Base-by-base conservation (phyloP, 1,140 invertebrate species). In the Bombus balteatus region DNA sequence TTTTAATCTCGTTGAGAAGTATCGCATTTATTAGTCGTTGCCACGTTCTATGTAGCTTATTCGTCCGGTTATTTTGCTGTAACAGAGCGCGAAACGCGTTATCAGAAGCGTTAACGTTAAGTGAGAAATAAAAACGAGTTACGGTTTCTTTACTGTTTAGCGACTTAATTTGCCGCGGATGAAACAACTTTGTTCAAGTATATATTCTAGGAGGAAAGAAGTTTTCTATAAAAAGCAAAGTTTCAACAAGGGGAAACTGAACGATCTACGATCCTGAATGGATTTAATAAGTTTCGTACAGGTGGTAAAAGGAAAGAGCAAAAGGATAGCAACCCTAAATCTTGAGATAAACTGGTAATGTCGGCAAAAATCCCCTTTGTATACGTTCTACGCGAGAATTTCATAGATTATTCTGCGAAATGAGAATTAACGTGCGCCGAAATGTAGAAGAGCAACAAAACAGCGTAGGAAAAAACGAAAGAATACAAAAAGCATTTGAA, bases 1-100 rank as follows among this genome's bases (percentile, higher is more conserved):
- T 78, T 78, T 65, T 66, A 39, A 83, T 83, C 43, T 77, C 32
- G 18, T 18, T 9, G 34, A 47, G 34, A 37, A 22, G 32, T 43
- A 25, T 1, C 43, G 28, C 39, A 25, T 83, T 83, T 77, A 83
- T 83, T 77, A 77, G 39, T 39, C 81, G 62, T 57, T 47, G 6
- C 13, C 25, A 12, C 34, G 32, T 75, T 66, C 12, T 53, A 32
- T 10, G 65, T 43, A 5, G 32, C 32, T 83, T 41, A 77, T 77
- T 68, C n/a, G 73, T 22, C 3, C 4, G 47, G 62, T 18, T 2
- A 62, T 82, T 53, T n/a, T 32, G 39, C 43, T 57, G 47, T 47
- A 53, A 74, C 25, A 28, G 53, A 9, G 41, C 32, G 37, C 22
- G 39, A 32, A 41, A 74, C 32, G 41, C 37, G 41, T 66, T 53